phyloP scores from a whole-genome alignment of 2,797 vertebrate species.

The Potorous gilbertii region DNA sequence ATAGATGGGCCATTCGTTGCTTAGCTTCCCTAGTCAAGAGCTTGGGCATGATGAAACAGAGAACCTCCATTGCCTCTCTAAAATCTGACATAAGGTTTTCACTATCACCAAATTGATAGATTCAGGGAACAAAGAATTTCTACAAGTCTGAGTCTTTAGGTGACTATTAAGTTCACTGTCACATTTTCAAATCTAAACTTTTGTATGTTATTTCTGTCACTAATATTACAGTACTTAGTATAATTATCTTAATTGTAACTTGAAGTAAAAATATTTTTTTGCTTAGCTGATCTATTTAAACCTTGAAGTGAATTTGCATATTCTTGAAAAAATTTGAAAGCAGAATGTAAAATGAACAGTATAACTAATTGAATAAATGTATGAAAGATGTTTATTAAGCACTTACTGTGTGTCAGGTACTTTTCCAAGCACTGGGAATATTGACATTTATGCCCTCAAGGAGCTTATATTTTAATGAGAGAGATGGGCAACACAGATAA shows the following conservation, averaged over 20 bases:
- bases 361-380: background rate
- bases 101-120: conserved; percentile 23
- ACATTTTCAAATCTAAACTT: conserved; percentile 10
- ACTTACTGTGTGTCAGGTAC: background rate
- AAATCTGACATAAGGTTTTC: conserved; percentile 2
- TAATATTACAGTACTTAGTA: conserved; percentile 1
- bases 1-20: background rate
- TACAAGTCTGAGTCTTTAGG: background rate
- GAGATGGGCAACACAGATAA: background rate
- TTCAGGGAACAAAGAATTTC: background rate
- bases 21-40: background rate
- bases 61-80: background rate
- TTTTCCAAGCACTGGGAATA: background rate
- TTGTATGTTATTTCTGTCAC: background rate
- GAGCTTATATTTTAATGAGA: background rate
- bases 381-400: background rate
- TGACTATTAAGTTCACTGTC: background rate
- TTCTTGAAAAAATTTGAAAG: conserved; percentile 39
- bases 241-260: background rate
- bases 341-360: background rate
- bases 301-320: background rate
- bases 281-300: background rate
- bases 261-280: conserved; percentile 16
- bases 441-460: background rate
- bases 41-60: background rate